Evolutionary conservation across 2,888 invertebrate species (phyloP).

Genomic region (Luffia ferchaultella): DNA sequence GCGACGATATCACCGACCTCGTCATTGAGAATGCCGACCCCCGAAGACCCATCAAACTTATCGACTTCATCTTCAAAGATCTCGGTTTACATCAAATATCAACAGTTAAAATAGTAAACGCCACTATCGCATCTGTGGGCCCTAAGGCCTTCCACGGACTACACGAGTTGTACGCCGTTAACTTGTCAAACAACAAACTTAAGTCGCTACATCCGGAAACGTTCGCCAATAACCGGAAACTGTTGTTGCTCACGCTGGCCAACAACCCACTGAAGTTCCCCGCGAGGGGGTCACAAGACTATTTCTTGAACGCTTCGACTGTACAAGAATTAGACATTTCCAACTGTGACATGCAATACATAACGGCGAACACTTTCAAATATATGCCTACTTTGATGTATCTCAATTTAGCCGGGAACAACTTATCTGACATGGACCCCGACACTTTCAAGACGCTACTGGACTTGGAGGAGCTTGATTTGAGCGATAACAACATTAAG

Average conservation of each 20-base stretch:
- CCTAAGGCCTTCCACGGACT: constrained; percentile 75
- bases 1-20: constrained; percentile 71
- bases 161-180: constrained; percentile 71
- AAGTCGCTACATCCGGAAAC: constrained; percentile 73
- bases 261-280: constrained; percentile 70
- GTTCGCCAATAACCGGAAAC: constrained; percentile 71
- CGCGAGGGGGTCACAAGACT: constrained; percentile 41
- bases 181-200: constrained; percentile 74
- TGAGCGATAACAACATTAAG: constrained; percentile 74
- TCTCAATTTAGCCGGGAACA: constrained; percentile 74
- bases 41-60: constrained; percentile 64
- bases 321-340: constrained; percentile 78
- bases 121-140: constrained; percentile 71
- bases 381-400: constrained; percentile 72
- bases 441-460: constrained; percentile 69
- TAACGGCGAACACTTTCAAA: constrained; percentile 70
- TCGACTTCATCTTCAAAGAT: constrained; percentile 67
- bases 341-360: constrained; percentile 71
- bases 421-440: constrained; percentile 66
- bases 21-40: constrained; percentile 71
- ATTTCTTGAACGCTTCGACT: constrained; percentile 67
- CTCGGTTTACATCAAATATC: constrained; percentile 72
- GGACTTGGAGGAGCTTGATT: constrained; percentile 74
- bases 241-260: constrained; percentile 71
- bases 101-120: constrained; percentile 74